Base-by-base conservation (phyloP, 1,140 invertebrate genomes). In the Sinonovacula constricta region DNA sequence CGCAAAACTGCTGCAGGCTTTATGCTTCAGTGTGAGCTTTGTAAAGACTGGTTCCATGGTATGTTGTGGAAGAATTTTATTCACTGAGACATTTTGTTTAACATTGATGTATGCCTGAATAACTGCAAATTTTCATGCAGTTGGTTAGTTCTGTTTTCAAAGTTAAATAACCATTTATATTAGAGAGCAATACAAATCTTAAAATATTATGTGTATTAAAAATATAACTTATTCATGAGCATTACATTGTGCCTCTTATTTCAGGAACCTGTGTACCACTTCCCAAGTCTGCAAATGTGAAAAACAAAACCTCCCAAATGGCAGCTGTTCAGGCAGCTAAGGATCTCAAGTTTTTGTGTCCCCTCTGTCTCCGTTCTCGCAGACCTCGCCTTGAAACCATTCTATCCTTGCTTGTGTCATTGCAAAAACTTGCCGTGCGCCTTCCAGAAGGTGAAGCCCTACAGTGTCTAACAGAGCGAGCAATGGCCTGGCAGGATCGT, bases 21-120 rank as follows among this genome's bases (percentile, higher is more conserved):
- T 18, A 98, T 98, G 97, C 93, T 96, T 81, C 95, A 97, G 87
- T 99, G 97, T 90, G 96, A 97, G 86, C 92, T 98, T 15, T 98
- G 97, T 91, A 96, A 95, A 86, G 97, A 98, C 90, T 97, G 95
- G 95, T 98, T 97, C 87, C 97, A 98, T 87, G 85, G 92, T 92
- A 81, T 87, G 88, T 85, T 28, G 26, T 18, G 10, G n/a, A n/a
- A n/a, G n/a, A n/a, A n/a, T n/a, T n/a, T n/a, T n/a, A n/a, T n/a
- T n/a, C n/a, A n/a, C n/a, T n/a, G n/a, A n/a, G n/a, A n/a, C n/a
- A n/a, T n/a, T n/a, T n/a, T n/a, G n/a, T n/a, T n/a, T n/a, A n/a
- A n/a, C n/a, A n/a, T n/a, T n/a, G n/a, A n/a, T n/a, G n/a, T n/a
- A n/a, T n/a, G n/a, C n/a, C n/a, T n/a, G n/a, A n/a, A n/a, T n/a